A percentile compares a stretch with the other conserved stretches of the same genome.
phyloP scores from a whole-genome alignment of 37 sponge, comb jelly and placozoan genomes.

The Spongilla lacustris region DNA sequence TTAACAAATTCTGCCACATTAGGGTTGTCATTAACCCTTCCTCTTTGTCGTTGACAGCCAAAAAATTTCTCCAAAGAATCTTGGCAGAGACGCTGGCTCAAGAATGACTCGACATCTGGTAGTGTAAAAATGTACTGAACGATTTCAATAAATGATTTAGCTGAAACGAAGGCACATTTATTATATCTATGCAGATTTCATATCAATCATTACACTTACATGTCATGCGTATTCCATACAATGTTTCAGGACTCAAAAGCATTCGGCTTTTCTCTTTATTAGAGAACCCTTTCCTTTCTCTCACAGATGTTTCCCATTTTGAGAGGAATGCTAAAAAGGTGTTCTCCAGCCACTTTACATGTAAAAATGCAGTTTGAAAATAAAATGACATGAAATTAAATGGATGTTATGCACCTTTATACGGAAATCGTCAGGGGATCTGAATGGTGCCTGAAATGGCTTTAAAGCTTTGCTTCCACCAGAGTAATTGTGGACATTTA shows the following conservation, averaged over 20 bases:
- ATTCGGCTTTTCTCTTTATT: constrained; percentile 13
- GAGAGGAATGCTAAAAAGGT: constrained; percentile 35
- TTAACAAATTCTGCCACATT: constrained; percentile 22
- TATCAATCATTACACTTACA: neutral
- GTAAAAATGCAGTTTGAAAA: too few relatives aligned
- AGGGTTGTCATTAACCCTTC: constrained; percentile 46
- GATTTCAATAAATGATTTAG: constrained; percentile 40
- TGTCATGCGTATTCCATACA: constrained; percentile 38
- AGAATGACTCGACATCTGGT: constrained; percentile 7
- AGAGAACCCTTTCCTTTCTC: neutral
- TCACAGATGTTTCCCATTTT: constrained; percentile 32
- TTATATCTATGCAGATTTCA: neutral
- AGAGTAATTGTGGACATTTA: constrained; percentile 19
- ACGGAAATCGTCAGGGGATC: constrained; percentile 10
- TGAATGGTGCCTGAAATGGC: constrained; percentile 34
- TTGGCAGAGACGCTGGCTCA: constrained; percentile 31
- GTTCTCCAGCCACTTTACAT: constrained; percentile 42
- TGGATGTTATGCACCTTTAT: constrained; percentile 6
- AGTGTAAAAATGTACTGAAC: constrained; percentile 17
- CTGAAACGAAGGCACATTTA: constrained; percentile 3
- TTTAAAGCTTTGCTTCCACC: constrained; percentile 24
- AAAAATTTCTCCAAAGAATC: constrained; percentile 53
- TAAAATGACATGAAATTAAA: neutral
- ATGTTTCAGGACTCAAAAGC: constrained; percentile 35
- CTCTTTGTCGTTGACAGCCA: constrained; percentile 37